Percentiles rank a stretch among this genome's conserved stretches.
Evolutionary conservation across 2,888 invertebrate species (phyloP).

Genomic region (Bugula neritina): DNA sequence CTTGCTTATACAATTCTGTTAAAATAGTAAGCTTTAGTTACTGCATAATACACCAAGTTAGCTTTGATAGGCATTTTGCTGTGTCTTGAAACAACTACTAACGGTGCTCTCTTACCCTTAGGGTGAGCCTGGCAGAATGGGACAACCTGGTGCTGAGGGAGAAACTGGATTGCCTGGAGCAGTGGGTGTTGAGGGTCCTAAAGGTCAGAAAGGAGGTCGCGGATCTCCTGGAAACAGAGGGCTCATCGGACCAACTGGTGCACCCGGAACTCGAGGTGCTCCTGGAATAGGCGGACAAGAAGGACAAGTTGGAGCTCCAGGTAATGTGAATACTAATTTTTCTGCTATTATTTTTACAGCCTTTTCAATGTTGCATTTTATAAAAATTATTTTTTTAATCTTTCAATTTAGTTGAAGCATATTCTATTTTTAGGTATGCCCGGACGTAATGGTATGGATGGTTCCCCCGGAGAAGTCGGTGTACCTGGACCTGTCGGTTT

Average conservation of each 20-base stretch:
- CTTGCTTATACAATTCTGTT: no score
- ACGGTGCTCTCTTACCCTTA: no score
- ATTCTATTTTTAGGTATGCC: conserved; percentile 10
- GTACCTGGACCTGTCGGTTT: conserved; percentile 15
- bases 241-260: conserved; percentile 27
- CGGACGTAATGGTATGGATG: conserved; percentile 26
- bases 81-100: no score
- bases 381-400: no score
- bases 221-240: conserved; percentile 21
- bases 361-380: no score
- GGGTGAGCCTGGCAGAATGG: conserved; percentile 28
- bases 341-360: no score
- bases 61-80: no score
- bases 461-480: conserved; percentile 9
- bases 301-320: conserved; percentile 30
- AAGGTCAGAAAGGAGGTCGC: not conserved
- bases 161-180: conserved; percentile 28
- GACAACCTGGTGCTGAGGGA: conserved; percentile 27
- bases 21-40: no score
- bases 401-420: no score
- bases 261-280: conserved; percentile 17
- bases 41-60: no score
- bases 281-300: conserved; percentile 27
- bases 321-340: conserved; percentile 14
- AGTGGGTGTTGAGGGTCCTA: conserved; percentile 25